These are phyloP conservation scores for Lycocorax pyrrhopterus DNA, from an alignment of 2,113 vertebrate species.

Conservation along the genomic window DNA sequence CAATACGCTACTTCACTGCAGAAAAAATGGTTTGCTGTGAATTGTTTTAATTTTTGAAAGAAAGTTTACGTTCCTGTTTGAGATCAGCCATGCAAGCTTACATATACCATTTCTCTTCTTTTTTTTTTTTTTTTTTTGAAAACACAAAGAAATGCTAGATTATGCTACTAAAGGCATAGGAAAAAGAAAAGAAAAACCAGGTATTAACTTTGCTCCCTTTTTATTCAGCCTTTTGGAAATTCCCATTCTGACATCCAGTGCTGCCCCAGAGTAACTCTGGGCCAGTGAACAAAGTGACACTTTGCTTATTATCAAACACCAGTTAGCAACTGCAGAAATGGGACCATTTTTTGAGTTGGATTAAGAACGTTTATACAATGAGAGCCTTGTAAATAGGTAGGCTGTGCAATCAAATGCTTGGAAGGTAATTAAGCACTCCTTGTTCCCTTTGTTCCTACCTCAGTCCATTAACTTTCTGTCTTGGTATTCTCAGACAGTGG, in stretches of 20 bases:
- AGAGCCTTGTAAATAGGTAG: background rate
- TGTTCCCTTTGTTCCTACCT: conserved; percentile 71
- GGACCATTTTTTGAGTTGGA: background rate
- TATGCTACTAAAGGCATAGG: background rate
- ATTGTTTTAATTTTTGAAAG: background rate
- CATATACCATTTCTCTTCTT: background rate
- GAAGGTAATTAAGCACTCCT: conserved; percentile 52
- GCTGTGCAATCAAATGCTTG: background rate
- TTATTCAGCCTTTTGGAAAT: background rate
- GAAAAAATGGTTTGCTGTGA: background rate
- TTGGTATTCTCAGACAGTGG: conserved; percentile 58
- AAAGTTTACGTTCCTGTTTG: background rate
- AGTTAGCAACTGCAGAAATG: background rate
- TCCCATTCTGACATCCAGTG: background rate
- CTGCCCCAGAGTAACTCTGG: background rate
- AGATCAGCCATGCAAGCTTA: background rate
- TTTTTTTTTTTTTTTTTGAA: background rate
- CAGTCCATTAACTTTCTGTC: conserved; percentile 50
- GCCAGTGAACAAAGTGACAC: background rate
- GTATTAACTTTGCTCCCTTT: background rate
- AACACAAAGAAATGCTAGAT: background rate
- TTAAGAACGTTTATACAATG: background rate
- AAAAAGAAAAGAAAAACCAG: background rate
- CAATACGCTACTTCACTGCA: background rate
- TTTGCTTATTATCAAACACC: background rate